These are phyloP conservation scores for Iguana delicatissima DNA, from an alignment of 2,797 vertebrate species.

Conservation along the genomic window DNA sequence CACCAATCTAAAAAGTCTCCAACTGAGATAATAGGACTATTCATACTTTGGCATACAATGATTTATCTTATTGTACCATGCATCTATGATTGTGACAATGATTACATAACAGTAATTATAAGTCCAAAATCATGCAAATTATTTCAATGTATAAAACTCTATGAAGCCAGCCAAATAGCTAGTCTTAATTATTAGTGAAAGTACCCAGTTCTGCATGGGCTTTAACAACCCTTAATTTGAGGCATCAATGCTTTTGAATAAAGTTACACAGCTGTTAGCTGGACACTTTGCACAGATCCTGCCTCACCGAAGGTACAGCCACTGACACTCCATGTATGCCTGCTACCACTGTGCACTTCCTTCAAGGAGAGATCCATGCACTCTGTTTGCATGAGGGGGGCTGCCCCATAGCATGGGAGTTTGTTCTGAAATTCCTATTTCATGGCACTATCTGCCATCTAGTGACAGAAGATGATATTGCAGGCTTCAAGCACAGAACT, in stretches of 20 bases:
- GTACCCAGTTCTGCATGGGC: neutral
- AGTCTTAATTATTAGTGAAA: neutral
- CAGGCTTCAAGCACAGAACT: neutral
- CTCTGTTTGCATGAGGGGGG: neutral
- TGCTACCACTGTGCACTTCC: neutral
- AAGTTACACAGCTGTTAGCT: neutral
- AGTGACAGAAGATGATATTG: neutral
- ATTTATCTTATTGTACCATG: neutral
- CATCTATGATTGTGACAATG: neutral
- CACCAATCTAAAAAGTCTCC: neutral
- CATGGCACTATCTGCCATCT: neutral
- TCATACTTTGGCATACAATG: neutral
- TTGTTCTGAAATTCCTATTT: neutral
- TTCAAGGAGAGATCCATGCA: neutral
- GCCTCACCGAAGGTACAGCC: neutral
- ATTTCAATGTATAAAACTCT: slow-evolving; percentile 23
- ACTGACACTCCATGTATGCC: neutral
- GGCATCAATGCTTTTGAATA: neutral
- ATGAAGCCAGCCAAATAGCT: slow-evolving; percentile 13
- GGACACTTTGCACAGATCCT: neutral
- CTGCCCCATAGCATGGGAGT: neutral
- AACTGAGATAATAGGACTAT: slow-evolving; percentile 27
- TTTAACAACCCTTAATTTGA: neutral
- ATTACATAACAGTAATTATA: neutral
- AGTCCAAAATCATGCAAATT: slow-evolving; percentile 1